These are phyloP conservation scores for Rhynchonema sp. DNA, from an alignment of 2,888 invertebrate species.

Conservation along the genomic window DNA sequence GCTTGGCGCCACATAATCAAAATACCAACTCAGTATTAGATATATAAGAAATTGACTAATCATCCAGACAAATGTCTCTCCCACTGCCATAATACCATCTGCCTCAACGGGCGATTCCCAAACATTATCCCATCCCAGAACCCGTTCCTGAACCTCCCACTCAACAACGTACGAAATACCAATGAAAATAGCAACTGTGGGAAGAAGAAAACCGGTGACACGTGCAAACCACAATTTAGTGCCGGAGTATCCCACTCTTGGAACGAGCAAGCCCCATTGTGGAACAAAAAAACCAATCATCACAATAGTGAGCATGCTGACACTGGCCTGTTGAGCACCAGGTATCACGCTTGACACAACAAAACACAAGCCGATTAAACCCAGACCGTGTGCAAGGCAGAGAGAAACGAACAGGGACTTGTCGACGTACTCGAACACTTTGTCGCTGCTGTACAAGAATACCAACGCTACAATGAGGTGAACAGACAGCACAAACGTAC, in stretches of 20 bases:
- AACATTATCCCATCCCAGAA: not conserved
- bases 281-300: not conserved
- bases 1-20: slow-evolving; percentile 5
- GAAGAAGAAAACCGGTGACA: not conserved
- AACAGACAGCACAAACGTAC: not conserved
- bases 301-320: not conserved
- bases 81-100: not conserved
- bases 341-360: not conserved
- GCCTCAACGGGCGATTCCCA: not conserved
- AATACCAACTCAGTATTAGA: slow-evolving; percentile 1
- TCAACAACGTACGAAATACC: not conserved
- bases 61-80: not conserved
- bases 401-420: not conserved
- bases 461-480: not conserved
- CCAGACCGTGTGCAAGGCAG: not conserved
- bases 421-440: not conserved
- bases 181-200: not conserved
- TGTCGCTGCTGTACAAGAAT: not conserved
- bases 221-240: not conserved
- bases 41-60: not conserved
- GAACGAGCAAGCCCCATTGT: not conserved
- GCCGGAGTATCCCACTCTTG: not conserved
- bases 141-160: not conserved
- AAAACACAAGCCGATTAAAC: not conserved
- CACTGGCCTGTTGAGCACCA: not conserved